phyloP scores from a whole-genome alignment of 2,888 invertebrate species.

The Dolichopus griseipennis region DNA sequence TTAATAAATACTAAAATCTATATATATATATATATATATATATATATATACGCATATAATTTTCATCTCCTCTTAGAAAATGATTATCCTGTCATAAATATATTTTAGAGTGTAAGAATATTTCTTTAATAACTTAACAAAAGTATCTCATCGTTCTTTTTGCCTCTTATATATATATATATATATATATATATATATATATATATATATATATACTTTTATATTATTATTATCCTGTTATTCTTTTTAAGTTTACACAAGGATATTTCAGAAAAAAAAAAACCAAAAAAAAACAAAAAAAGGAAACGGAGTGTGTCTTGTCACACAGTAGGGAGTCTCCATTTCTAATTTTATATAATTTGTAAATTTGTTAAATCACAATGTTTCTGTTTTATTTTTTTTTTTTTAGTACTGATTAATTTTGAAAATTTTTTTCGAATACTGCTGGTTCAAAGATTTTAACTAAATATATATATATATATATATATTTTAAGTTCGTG shows the following conservation, averaged over 20 bases:
- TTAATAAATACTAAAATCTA: background rate
- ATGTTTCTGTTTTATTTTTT: background rate
- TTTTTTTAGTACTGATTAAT: background rate
- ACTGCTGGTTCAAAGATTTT: too few relatives aligned
- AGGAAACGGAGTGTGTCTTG: background rate
- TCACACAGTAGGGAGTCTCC: conserved; percentile 4
- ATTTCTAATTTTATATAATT: background rate
- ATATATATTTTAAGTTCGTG: too few relatives aligned
- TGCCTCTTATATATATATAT: too few relatives aligned
- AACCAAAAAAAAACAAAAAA: background rate
- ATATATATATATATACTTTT: too few relatives aligned
- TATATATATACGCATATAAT: background rate
- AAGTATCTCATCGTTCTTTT: background rate
- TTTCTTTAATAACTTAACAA: background rate
- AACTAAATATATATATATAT: too few relatives aligned
- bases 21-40: background rate
- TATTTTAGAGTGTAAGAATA: background rate
- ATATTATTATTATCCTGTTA: too few relatives aligned
- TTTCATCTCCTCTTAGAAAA: background rate
- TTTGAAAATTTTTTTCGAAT: too few relatives aligned
- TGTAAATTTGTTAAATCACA: background rate
- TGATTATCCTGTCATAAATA: conserved; percentile 2
- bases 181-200: too few relatives aligned
- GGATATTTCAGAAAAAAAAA: background rate
- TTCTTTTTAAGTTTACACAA: too few relatives aligned